Conservation (phyloP, 2,113 vertebrate species). For the Atrichornis clamosus region DNA sequence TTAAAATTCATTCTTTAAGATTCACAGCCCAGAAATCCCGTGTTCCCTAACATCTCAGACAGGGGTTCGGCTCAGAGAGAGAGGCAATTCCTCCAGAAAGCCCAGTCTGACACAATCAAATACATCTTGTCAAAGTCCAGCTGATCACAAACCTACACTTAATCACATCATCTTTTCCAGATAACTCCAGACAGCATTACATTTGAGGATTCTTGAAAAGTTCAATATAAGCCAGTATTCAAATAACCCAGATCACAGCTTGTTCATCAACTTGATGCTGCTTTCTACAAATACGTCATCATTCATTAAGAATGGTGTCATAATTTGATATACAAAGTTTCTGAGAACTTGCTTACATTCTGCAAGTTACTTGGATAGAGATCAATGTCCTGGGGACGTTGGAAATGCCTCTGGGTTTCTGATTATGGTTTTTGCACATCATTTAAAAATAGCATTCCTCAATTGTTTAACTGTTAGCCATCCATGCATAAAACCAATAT, state of each 20-base stretch:
- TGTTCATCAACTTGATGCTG: background rate
- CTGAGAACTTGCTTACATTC: background rate
- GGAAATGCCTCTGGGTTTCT: background rate
- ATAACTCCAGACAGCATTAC: constrained; percentile 58
- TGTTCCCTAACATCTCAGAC: constrained; percentile 60
- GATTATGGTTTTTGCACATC: background rate
- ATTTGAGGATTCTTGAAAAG: constrained; percentile 49
- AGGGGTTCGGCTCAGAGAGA: constrained; percentile 57
- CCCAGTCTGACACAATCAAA: constrained; percentile 73
- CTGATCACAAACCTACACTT: constrained; percentile 73
- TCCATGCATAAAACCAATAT: background rate
- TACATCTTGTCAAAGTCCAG: constrained; percentile 73
- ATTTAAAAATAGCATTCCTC: background rate
- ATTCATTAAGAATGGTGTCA: background rate
- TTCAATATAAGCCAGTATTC: constrained; percentile 56
- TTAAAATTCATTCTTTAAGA: constrained; percentile 70
- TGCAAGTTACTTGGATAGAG: background rate
- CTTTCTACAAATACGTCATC: background rate
- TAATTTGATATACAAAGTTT: background rate
- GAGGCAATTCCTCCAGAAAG: constrained; percentile 71
- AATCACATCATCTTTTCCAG: constrained; percentile 73
- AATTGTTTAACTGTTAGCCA: background rate
- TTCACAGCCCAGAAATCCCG: constrained; percentile 63
- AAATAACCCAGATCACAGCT: constrained; percentile 31
- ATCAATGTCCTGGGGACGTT: background rate